A percentile compares a stretch with the other conserved stretches of the same genome.
Conservation (phyloP, 2,888 invertebrate species). For the Eupithecia tripunctaria region DNA sequence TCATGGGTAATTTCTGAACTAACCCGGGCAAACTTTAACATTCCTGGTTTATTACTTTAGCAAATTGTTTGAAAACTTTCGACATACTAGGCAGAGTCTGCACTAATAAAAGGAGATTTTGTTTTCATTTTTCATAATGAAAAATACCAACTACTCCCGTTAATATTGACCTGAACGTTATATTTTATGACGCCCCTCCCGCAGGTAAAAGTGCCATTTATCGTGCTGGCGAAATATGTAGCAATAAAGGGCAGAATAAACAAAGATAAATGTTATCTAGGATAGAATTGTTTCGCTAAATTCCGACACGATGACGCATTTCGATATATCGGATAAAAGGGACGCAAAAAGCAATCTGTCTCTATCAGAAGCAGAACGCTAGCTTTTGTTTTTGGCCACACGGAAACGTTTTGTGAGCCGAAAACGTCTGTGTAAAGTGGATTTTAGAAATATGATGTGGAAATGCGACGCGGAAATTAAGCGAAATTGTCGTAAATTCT, state of each 20-base stretch:
- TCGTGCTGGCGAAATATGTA: slow-evolving; percentile 13
- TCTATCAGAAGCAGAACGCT: slow-evolving; percentile 31
- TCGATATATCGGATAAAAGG: slow-evolving; percentile 36
- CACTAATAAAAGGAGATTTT: background rate
- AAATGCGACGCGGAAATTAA: slow-evolving; percentile 34
- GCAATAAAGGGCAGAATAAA: slow-evolving; percentile 23
- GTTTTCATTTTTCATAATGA: background rate
- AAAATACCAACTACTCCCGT: background rate
- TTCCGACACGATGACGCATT: slow-evolving; percentile 28
- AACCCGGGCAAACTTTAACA: slow-evolving; percentile 5
- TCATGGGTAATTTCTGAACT: slow-evolving; percentile 17
- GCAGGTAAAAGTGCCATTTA: slow-evolving; percentile 9
- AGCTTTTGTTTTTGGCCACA: slow-evolving; percentile 33
- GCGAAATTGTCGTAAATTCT: slow-evolving; percentile 32
- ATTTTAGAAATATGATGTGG: slow-evolving; percentile 31
- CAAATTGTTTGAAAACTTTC: slow-evolving; percentile 9
- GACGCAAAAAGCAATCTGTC: slow-evolving; percentile 36
- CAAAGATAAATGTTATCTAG: slow-evolving; percentile 31
- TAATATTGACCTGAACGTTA: background rate
- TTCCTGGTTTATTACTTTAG: slow-evolving; percentile 16
- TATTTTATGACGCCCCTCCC: background rate
- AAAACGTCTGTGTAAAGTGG: slow-evolving; percentile 35
- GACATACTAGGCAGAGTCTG: background rate
- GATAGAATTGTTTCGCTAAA: slow-evolving; percentile 26
- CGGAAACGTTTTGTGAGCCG: slow-evolving; percentile 32